phyloP scores from a whole-genome alignment of 2,888 invertebrate genomes.

The Lasioglossum pauxillum region DNA sequence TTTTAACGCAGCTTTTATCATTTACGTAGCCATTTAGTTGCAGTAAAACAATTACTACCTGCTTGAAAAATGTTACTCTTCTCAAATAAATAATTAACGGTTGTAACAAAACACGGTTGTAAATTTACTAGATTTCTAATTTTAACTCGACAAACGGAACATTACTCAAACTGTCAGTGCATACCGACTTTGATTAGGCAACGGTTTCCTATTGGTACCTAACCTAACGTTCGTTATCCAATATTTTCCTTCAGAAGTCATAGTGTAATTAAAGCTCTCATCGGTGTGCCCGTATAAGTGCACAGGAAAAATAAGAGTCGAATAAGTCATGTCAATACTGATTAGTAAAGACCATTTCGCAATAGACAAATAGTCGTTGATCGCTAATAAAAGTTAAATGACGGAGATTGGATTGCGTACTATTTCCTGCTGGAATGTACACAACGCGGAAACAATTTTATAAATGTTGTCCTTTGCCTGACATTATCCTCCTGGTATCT shows the following conservation, averaged over 20 bases:
- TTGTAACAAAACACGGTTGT: background rate
- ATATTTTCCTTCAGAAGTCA: background rate
- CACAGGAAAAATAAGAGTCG: background rate
- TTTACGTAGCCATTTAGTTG: background rate
- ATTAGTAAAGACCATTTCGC: background rate
- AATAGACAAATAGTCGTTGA: background rate
- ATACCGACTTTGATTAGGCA: background rate
- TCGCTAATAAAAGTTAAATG: background rate
- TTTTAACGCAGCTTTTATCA: background rate
- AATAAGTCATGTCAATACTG: background rate
- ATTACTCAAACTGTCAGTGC: background rate
- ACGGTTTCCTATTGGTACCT: background rate
- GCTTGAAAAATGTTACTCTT: background rate
- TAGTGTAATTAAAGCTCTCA: background rate
- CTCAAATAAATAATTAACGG: background rate
- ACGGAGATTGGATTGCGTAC: background rate
- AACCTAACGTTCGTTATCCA: background rate
- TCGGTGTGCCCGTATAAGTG: background rate
- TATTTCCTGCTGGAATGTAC: background rate
- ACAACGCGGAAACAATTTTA: background rate
- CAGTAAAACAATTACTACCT: background rate
- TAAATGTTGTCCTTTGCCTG: background rate
- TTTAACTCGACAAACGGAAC: background rate
- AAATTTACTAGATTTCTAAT: background rate
- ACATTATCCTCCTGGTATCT: background rate